phyloP scores from a whole-genome alignment of 2,888 invertebrate genomes.

The Diploptera punctata region DNA sequence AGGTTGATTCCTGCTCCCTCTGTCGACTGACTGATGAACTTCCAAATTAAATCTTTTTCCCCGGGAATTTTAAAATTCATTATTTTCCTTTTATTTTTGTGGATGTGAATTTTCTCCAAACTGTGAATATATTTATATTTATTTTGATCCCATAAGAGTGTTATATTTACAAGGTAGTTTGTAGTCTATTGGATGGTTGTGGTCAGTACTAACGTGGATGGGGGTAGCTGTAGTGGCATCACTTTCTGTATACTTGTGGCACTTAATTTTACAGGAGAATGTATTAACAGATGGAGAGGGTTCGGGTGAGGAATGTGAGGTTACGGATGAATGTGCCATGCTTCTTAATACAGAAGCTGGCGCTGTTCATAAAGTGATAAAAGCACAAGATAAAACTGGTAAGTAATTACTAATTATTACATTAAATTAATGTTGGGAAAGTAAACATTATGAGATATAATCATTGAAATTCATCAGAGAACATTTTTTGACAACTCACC shows the following conservation, averaged over 20 bases:
- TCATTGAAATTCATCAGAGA: too few species aligned
- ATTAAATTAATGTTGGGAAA: too few species aligned
- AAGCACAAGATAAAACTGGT: conserved; percentile 38
- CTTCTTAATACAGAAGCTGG: conserved; percentile 61
- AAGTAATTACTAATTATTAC: conserved; percentile 21
- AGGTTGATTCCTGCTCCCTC: too few species aligned
- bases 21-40: too few species aligned
- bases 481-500: too few species aligned
- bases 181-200: too few species aligned
- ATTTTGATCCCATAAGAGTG: neutral
- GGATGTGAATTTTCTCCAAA: too few species aligned
- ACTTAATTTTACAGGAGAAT: conserved; percentile 57
- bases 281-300: conserved; percentile 62
- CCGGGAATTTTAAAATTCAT: too few species aligned
- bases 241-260: conserved; percentile 14
- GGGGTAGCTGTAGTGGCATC: neutral
- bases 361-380: conserved; percentile 44
- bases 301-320: conserved; percentile 48
- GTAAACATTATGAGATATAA: too few species aligned
- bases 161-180: neutral
- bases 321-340: conserved; percentile 76
- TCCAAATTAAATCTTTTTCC: too few species aligned
- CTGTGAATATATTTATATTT: too few species aligned
- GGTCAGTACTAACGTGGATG: neutral
- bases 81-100: too few species aligned